Evolutionary conservation across 1,140 invertebrate species (phyloP), one percentile per base, ranked within the genome.

Genomic region (Hestina assimilis): DNA sequence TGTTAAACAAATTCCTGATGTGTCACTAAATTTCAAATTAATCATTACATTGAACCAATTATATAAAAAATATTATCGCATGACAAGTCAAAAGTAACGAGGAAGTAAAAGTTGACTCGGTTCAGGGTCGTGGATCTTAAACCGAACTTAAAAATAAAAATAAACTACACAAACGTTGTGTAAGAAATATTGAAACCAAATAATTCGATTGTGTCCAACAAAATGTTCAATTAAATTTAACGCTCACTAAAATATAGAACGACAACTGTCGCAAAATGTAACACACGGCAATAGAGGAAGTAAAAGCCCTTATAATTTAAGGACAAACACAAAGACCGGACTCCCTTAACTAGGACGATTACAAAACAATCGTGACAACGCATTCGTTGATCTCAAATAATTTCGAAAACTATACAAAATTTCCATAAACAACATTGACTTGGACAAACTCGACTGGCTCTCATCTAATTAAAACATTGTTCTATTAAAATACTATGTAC

Each of bases 231-330:
- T 72, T 79, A 78, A 75, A 54, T 66, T 62, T 57, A 53, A 59
- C 59, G 42, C 45, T 62, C 52, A 60, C 57, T 61, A 59, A 69
- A 72, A 69, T 68, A 56, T 69, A 60, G 59, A 52, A 59, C 56
- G 59, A 61, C 41, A 56, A 68, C 59, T 55, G 58, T 52, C 56
- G 54, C 59, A 62, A 72, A 67, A 63, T 66, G 63, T 69, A 67
- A 67, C 61, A 68, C 45, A 50, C 42, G 33, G 19, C 29, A 41
- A 29, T 53, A 75, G 59, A 41, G 72, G 79, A 84, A 84, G 79
- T 81, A 81, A 80, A 79, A 78, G 72, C 72, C 75, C 71, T 74
- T 75, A 43, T 62, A 66, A 67, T 73, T 74, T 74, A 82, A 83
- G 70, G 76, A 68, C 63, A 75, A 66, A 59, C 59, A 58, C 40